phyloP scores from a whole-genome alignment of 1,140 invertebrate species.

The Heliconius himera region DNA sequence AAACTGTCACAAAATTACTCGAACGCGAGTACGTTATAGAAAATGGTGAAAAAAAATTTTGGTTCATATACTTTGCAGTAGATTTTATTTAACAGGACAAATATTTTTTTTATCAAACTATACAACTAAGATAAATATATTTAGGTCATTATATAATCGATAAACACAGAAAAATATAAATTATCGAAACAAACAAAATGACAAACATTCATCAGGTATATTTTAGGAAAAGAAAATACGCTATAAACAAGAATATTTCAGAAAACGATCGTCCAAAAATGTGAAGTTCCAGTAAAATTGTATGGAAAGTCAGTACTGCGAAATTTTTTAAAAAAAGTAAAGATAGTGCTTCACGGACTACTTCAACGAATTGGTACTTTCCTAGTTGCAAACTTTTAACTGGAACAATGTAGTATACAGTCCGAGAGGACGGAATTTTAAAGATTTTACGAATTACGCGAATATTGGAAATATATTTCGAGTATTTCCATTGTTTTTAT shows the following conservation, averaged over 20 bases:
- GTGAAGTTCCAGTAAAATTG: neutral
- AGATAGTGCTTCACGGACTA: conserved; percentile 17
- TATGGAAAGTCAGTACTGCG: neutral
- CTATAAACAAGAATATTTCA: neutral
- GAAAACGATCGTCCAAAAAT: neutral
- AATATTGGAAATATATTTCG: neutral
- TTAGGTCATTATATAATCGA: too few relatives aligned
- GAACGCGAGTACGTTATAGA: too few relatives aligned
- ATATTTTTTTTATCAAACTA: too few relatives aligned
- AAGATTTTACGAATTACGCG: conserved; percentile 3
- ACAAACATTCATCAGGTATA: neutral
- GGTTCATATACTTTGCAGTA: too few relatives aligned
- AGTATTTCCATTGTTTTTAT: neutral
- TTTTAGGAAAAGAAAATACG: neutral
- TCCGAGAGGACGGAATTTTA: neutral
- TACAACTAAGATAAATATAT: too few relatives aligned
- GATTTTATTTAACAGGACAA: too few relatives aligned
- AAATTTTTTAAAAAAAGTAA: neutral
- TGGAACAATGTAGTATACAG: conserved; percentile 17
- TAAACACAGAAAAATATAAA: neutral
- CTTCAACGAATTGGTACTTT: conserved; percentile 20
- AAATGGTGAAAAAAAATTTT: too few relatives aligned
- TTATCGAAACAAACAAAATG: neutral
- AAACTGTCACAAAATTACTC: too few relatives aligned
- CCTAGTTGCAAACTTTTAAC: conserved; percentile 16